phyloP scores from a whole-genome alignment of 2,888 invertebrate species.

The Melinopterus prodromus region DNA sequence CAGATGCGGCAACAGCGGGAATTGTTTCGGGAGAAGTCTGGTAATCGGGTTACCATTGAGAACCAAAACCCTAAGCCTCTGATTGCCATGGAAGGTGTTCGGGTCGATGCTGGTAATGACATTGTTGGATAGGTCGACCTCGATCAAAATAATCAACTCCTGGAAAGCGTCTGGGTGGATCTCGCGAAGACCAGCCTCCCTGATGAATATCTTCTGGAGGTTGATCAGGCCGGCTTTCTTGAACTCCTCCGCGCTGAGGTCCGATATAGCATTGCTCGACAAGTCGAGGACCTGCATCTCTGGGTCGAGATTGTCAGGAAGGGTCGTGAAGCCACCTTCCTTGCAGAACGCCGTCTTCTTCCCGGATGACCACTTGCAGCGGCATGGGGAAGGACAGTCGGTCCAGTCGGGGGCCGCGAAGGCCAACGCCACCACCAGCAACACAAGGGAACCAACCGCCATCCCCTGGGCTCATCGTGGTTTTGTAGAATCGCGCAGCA shows the following conservation, averaged over 20 bases:
- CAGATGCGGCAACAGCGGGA: slow-evolving; percentile 82
- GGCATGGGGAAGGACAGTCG: slow-evolving; percentile 85
- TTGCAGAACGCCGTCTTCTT: slow-evolving; percentile 90
- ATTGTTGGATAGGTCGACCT: slow-evolving; percentile 88
- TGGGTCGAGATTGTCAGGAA: slow-evolving; percentile 75
- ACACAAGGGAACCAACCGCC: slow-evolving; percentile 57
- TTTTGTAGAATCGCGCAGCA: slow-evolving; percentile 22
- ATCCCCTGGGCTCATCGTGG: slow-evolving; percentile 56
- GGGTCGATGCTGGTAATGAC: slow-evolving; percentile 76
- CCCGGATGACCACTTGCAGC: slow-evolving; percentile 92
- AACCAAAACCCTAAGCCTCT: slow-evolving; percentile 78
- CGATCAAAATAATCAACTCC: slow-evolving; percentile 84
- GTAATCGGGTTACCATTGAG: slow-evolving; percentile 85
- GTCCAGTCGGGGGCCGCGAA: slow-evolving; percentile 81
- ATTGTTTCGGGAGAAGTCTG: slow-evolving; percentile 77
- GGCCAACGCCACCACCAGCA: slow-evolving; percentile 58
- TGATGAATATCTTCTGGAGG: slow-evolving; percentile 83
- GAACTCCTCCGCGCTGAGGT: slow-evolving; percentile 81
- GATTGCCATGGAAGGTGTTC: slow-evolving; percentile 85
- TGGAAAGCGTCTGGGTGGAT: slow-evolving; percentile 87
- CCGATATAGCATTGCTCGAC: slow-evolving; percentile 80
- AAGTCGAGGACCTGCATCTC: slow-evolving; percentile 89
- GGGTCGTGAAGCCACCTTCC: slow-evolving; percentile 79
- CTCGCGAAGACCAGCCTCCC: slow-evolving; percentile 77
- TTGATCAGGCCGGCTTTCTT: slow-evolving; percentile 81